phyloP scores from a whole-genome alignment of 2,113 vertebrate species.

The Antennarius striatus region DNA sequence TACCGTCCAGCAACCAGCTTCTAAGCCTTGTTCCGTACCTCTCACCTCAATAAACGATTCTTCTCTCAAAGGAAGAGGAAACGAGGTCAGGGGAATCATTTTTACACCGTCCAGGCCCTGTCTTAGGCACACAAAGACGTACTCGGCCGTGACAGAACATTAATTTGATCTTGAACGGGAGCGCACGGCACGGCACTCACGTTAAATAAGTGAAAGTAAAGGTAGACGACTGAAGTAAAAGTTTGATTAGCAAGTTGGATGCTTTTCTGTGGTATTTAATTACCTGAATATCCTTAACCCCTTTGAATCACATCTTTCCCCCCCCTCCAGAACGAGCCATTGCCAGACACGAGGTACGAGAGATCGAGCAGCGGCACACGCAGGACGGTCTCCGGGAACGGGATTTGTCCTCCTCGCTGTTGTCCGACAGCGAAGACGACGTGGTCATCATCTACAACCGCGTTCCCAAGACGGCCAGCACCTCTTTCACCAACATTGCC shows the following conservation, averaged over 20 bases:
- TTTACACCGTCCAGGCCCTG: not conserved
- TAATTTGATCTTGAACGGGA: conserved; percentile 31
- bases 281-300: not conserved
- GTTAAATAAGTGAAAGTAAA: conserved; percentile 31
- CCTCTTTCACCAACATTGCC: conserved; percentile 97
- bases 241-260: conserved; percentile 42
- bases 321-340: conserved; percentile 89
- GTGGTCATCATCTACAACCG: conserved; percentile 96
- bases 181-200: conserved; percentile 13
- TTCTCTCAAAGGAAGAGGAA: not conserved
- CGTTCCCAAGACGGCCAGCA: conserved; percentile 98
- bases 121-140: conserved; percentile 5
- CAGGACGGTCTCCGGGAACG: conserved; percentile 85
- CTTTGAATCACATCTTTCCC: not conserved
- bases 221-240: conserved; percentile 23
- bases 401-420: conserved; percentile 41
- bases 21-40: conserved; percentile 19
- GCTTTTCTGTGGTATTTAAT: not conserved
- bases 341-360: conserved; percentile 94
- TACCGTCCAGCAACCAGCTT: conserved; percentile 16
- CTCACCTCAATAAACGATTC: conserved; percentile 1
- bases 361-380: conserved; percentile 94
- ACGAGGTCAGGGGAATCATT: conserved; percentile 4
- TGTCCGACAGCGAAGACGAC: conserved; percentile 83
- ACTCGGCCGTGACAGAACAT: conserved; percentile 8